Base-by-base conservation (phyloP, 2,888 invertebrate species). In the Hyppa rectilinea region DNA sequence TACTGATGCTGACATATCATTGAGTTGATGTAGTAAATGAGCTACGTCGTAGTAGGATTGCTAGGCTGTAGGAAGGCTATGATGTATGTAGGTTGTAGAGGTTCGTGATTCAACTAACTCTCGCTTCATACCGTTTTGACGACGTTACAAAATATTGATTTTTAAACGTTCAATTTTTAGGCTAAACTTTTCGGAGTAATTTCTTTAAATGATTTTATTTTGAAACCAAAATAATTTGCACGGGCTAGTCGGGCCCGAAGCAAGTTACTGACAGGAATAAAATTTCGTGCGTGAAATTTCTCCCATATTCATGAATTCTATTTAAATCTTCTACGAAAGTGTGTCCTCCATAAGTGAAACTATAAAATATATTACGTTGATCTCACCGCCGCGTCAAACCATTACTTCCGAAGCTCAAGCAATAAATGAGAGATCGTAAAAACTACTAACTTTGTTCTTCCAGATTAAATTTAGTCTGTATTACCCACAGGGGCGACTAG, bases 341-440 rank as follows among this genome's bases (percentile, higher is more conserved):
- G n/a, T 43, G 2, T 17, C 0, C 0, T n/a, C 50, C 36, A 43
- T 9, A 52, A 23, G 29, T 20, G 17, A 45, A 45, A 38, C 76
- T 45, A 45, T 66, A 45, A 58, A 76, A 45, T 67, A 52, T 38
- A 58, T 65, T 50, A 50, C 31, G 26, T 38, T 76, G 68, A 76
- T 76, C n/a, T 38, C 2, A 38, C 45, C 56, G n/a, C 56, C 14
- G 67, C 55, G 55, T 12, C 9, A 4, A 6, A 45, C 43, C 76
- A 58, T 67, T 58, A 68, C 43, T 58, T 34, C 12, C 38, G 56
- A 12, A 45, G 56, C 49, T 73, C 4, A 20, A 12, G 68, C 76
- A 20, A 67, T 67, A 67, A 58, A 66, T 38, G 29, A 56, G 55
- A 26, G 47, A 36, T n/a, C 55, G 40, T 49, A 75, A 75, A 49